Evolutionary conservation across 2,113 vertebrate species (phyloP), one percentile per base, ranked within the genome.

Genomic region (Burhinus bistriatus): DNA sequence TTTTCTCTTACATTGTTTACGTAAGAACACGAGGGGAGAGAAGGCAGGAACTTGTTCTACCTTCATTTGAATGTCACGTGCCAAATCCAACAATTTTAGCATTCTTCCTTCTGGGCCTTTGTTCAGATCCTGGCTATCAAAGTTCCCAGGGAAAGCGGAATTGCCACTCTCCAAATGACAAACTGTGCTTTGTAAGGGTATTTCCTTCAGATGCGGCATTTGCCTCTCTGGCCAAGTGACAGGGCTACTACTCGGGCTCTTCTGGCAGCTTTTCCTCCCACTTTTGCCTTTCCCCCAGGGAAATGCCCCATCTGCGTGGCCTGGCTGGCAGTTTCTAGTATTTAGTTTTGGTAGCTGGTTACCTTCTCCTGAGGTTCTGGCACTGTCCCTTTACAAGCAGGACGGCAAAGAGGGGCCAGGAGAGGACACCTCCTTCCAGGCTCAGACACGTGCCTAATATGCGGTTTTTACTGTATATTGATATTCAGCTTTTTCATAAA

Each of bases 131-230:
- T 95, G 78, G 80, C 79, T 73, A 90, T 47, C 82, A 87, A 62
- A 94, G 58, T 73, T 94, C 66, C 92, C 89, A 25, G 47, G 84
- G 81, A 96, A 97, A 75, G 78, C 76, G 49, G 71, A 70, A 34
- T 52, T 96, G 90, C 83, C 87, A 83, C 76, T 94, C 84, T 91
- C 83, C 84, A 87, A 73, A 90, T 27, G 59, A 73, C 86, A 94
- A 72, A 83, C 81, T 84, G 73, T 44, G 80, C 82, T 82, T 94
- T 86, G 65, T 20, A 89, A 86, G 61, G 87, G 26, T 72, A 8
- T 92, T 87, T 94, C 79, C 72, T 92, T 94, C 95, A 91, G 89
- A 83, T 81, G 81, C 66, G 95, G 78, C 84, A 64, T 89, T 94
- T 89, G 83, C 68, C 68, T 93, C 82, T 87, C 65, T 95, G 87